Evolutionary conservation across 2,888 invertebrate species (phyloP), one percentile per base, ranked within the genome.

Genomic region (Peribatodes rhomboidaria): DNA sequence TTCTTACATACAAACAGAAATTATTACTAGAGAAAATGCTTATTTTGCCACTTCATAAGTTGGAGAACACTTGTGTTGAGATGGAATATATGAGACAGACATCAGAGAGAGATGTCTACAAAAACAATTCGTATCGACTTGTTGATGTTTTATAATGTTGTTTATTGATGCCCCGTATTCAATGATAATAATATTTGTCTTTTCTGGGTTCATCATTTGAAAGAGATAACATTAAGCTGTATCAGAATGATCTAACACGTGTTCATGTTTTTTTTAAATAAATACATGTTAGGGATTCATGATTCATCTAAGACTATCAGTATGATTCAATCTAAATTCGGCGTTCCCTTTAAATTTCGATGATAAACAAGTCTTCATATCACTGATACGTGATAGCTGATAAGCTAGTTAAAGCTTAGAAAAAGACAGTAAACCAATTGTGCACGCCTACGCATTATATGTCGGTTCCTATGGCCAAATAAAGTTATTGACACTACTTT

Each of bases 351-450:
- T 55, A 65, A 53, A 61, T 62, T 65, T 56, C 33, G 47, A 22
- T 41, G 64, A 72, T 65, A 70, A 68, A 42, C 53, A 14, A 60
- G 58, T 58, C 66, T 57, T 65, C 55, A 39, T 68, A 65, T 68
- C 61, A 59, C 49, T 62, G 69, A 68, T 42, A 64, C 27, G 56
- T 20, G 63, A 65, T 61, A 56, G 58, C 55, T 16, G 44, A 53
- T 57, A 62, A 37, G 20, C 20, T 22, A 41, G 10, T 59, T 61
- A 56, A 33, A 57, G 33, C 46, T 50, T 14, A 50, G 27, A n/a
- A 35, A 37, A 11, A 55, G 49, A 61, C 54, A 55, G 54, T 61
- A 41, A 41, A 47, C 39, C 54, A 46, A 61, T 31, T 39, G 4
- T 39, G 61, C 16, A 14, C 31, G 39, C 31, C 46, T 7, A n/a